These are phyloP conservation scores for Sander vitreus DNA, from an alignment of 2,113 vertebrate species.

Conservation along the genomic window DNA sequence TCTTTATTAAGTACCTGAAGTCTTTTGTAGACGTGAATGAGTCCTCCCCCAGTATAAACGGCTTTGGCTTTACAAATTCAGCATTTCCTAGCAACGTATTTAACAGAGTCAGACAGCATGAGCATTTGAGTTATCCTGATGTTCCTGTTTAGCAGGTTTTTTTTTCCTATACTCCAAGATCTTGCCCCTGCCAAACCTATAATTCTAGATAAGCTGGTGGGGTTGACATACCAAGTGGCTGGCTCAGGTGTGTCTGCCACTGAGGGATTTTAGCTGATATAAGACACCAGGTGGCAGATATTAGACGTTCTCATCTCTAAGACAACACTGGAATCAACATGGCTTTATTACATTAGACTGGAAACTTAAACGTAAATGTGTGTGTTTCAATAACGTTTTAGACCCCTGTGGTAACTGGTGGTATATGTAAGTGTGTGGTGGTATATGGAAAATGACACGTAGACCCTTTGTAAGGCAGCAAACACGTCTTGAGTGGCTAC, in stretches of 20 bases:
- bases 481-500: background rate
- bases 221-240: background rate
- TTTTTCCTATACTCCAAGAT: background rate
- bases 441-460: background rate
- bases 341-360: background rate
- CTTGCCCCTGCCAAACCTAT: background rate
- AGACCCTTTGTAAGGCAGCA: too few species aligned
- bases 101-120: background rate
- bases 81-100: background rate
- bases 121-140: background rate
- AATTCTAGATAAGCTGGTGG: background rate
- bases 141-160: conserved; percentile 16
- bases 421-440: background rate
- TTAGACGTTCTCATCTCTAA: background rate
- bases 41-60: background rate
- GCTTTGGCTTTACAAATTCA: background rate
- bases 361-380: background rate
- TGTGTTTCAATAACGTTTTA: background rate
- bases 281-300: conserved; percentile 1
- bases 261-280: background rate
- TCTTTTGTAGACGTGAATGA: background rate
- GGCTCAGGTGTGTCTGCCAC: conserved; percentile 11
- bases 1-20: background rate
- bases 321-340: background rate
- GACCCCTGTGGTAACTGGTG: too few species aligned